Base-by-base conservation (phyloP, 2,797 vertebrate species). In the Gastrophryne carolinensis region DNA sequence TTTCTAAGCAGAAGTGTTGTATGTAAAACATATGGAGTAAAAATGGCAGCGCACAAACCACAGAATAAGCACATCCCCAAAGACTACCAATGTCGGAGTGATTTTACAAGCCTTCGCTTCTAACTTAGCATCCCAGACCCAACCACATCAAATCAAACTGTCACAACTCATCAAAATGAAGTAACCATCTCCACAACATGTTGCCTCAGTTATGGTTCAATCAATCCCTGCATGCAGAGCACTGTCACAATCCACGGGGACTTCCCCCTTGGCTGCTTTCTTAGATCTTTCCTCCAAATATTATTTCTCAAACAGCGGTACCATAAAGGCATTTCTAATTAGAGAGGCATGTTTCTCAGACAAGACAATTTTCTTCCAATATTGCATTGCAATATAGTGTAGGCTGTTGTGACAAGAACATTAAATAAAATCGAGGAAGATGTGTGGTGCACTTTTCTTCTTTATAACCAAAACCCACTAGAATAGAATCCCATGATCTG, bases 401-500 rank as follows among this genome's bases (percentile, higher is more conserved):
- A 64, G 24, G 52, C 47, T 78, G 75, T 72, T 78, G 68, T 58
- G 39, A 66, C 75, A 72, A 66, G 75, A 53, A 72, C 53, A 66
- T 66, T 66, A 72, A 78, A 78, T n/a, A 72, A 65, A 47, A 57
- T 30, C 39, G 29, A 29, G 41, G 21, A 30, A 37, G 7, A 74
- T 39, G 41, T 11, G 53, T 26, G 26, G 29, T 56, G 49, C 53
- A 57, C 67, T 19, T 54, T 56, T 44, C 24, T 49, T n/a, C 54
- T 66, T 39, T 52, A 57, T 72, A 66, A 65, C 66, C 68, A 72
- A 69, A 78, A 66, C 52, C 41, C 54, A 52, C 24, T 60, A 61
- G 37, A 60, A 72, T 68, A 72, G 66, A 72, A 32, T 29, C 32
- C 61, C 30, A 12, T 66, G 68, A 15, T 52, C 52, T 65, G 65